Evolutionary conservation across 2,797 vertebrate species (phyloP).

Genomic region (Cygnus olor): DNA sequence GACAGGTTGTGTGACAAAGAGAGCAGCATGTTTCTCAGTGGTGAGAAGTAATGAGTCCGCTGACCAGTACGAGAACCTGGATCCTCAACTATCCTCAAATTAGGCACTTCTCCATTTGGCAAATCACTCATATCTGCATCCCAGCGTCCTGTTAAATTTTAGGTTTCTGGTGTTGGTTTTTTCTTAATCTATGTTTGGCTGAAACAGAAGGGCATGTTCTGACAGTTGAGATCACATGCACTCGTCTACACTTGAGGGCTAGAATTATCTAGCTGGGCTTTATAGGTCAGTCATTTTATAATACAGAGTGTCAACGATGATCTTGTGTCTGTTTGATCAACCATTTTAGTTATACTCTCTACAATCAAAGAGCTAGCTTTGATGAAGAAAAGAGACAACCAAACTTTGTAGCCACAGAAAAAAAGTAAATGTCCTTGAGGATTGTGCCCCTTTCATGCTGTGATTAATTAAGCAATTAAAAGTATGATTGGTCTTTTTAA

Average conservation of each 20-base stretch:
- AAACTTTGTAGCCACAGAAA: background rate
- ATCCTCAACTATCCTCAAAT: background rate
- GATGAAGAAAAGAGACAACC: background rate
- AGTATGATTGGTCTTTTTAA: conserved; percentile 53
- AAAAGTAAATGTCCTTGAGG: conserved; percentile 31
- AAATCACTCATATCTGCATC: background rate
- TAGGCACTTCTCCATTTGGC: background rate
- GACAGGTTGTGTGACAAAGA: conserved; percentile 51
- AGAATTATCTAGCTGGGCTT: background rate
- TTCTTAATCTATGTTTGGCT: background rate
- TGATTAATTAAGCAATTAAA: conserved; percentile 68
- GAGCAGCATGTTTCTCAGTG: background rate
- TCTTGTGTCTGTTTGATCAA: background rate
- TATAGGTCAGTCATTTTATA: background rate
- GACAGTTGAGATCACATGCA: background rate
- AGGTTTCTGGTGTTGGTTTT: background rate
- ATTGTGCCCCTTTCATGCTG: background rate
- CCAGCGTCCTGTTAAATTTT: background rate
- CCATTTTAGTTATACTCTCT: background rate
- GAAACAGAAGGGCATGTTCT: background rate
- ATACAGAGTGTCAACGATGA: background rate
- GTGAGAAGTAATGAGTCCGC: background rate
- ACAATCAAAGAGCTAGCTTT: background rate
- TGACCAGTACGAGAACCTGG: background rate
- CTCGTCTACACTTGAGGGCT: background rate